Evolutionary conservation across 2,113 vertebrate species (phyloP).

Genomic region (Protobothrops mucrosquamatus): DNA sequence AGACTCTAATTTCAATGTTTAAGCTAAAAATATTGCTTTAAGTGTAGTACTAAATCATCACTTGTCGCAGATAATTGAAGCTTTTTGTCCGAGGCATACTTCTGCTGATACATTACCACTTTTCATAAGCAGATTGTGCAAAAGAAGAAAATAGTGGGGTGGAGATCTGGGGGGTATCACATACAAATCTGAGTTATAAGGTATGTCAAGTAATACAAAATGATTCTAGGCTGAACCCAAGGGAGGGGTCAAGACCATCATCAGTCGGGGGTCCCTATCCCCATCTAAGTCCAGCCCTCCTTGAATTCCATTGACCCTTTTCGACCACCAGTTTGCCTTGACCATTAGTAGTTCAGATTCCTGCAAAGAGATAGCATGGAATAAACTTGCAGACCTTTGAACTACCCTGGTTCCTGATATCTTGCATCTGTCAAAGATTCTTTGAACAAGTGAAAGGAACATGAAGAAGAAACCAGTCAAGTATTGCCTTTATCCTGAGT

Average conservation of each 20-base stretch:
- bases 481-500: neutral
- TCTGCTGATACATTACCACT: neutral
- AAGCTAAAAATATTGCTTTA: slow-evolving; percentile 13
- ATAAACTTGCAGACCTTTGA: neutral
- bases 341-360: neutral
- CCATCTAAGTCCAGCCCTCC: neutral
- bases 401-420: neutral
- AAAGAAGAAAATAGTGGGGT: neutral
- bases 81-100: slow-evolving; percentile 9
- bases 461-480: neutral
- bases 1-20: slow-evolving; percentile 13
- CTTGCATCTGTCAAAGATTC: neutral
- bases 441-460: neutral
- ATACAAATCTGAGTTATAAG: neutral
- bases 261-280: neutral
- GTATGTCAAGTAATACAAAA: neutral
- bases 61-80: slow-evolving; percentile 18
- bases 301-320: neutral
- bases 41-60: slow-evolving; percentile 10
- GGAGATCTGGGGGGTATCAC: neutral
- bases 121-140: slow-evolving; percentile 12
- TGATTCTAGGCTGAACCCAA: neutral
- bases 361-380: neutral
- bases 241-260: neutral
- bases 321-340: neutral